Evolutionary conservation across 2,797 vertebrate genomes (phyloP).

Genomic region (Danio choprae): DNA sequence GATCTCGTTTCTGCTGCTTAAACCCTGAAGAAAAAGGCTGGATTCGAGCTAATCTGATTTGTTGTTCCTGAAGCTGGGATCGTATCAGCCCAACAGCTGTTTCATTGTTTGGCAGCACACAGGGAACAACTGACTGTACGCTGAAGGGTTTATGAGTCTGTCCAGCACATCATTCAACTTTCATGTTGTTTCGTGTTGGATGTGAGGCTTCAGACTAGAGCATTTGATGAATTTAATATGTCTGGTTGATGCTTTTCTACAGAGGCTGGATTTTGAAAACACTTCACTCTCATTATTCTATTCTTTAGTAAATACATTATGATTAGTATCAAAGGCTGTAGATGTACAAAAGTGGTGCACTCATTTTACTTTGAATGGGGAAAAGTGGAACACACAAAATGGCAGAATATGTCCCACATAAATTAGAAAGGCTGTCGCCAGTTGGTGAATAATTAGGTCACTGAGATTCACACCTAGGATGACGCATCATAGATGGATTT

Average conservation of each 20-base stretch:
- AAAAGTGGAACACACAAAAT: too few relatives aligned
- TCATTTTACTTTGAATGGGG: too few relatives aligned
- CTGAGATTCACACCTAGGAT: too few relatives aligned
- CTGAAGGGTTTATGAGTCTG: slow-evolving; percentile 14
- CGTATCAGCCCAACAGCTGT: slow-evolving; percentile 34
- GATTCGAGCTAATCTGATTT: slow-evolving; percentile 42
- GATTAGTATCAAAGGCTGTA: neutral
- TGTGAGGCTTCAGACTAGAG: slow-evolving; percentile 1
- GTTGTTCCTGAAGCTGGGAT: slow-evolving; percentile 29
- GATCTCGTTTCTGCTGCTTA: neutral
- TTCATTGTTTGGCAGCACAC: slow-evolving; percentile 39
- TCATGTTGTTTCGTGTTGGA: slow-evolving; percentile 17
- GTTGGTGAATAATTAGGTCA: too few relatives aligned
- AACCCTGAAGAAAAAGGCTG: slow-evolving; percentile 28
- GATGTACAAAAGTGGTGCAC: neutral
- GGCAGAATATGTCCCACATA: too few relatives aligned
- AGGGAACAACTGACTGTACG: slow-evolving; percentile 7
- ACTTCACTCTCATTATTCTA: slow-evolving; percentile 1
- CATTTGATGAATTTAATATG: slow-evolving; percentile 28
- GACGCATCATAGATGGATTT: too few relatives aligned
- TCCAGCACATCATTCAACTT: slow-evolving; percentile 27
- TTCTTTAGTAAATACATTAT: neutral
- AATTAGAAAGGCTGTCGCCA: too few relatives aligned
- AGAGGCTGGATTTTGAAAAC: slow-evolving; percentile 18
- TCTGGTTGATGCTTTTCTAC: slow-evolving; percentile 21